Base-by-base conservation (phyloP, 2,888 invertebrate species). In the Aleiodes leptofemur region DNA sequence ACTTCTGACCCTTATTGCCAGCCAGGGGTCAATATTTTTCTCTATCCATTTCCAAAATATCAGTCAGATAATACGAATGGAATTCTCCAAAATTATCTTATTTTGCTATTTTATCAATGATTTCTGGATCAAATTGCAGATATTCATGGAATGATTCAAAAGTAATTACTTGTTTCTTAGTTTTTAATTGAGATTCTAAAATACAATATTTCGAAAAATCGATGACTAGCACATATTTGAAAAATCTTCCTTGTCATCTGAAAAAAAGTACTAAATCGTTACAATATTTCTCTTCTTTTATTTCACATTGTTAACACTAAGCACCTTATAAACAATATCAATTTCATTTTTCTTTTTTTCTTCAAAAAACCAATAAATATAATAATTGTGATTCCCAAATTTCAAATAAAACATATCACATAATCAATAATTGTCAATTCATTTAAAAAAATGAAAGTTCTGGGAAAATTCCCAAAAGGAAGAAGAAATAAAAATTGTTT, bases 171-270 rank as follows among this genome's bases (percentile, higher is more conserved):
- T 43, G 7, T n/a, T 64, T 64, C 43, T 64, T 48, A 64, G 43
- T 48, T 64, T 64, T 64, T 64, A 64, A 64, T 64, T n/a, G 34
- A 48, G 9, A 43, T 43, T 43, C 64, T 64, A 64, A 64, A 64
- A 64, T 64, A 64, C 64, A 64, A 64, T 64, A 48, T 64, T 64
- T 16, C n/a, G 48, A 48, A 64, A 59, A 48, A 64, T 43, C 48
- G 64, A 64, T 64, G 64, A 64, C 64, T 64, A 64, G 64, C 64
- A 64, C 43, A 48, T n/a, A 64, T 64, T 64, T 16, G 43, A 9
- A 48, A 64, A 16, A 29, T 16, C 16, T 43, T 64, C 8, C 9
- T 48, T 64, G 64, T 64, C 64, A 64, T 64, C 64, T 64, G 43
- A 48, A 43, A 64, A 31, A 64, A 64, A 64, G 43, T 48, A 64